A percentile compares a stretch with the other conserved stretches of the same genome.
These are phyloP conservation scores for Gobionotothen gibberifrons DNA, from an alignment of 2,797 vertebrate genomes.

Conservation along the genomic window DNA sequence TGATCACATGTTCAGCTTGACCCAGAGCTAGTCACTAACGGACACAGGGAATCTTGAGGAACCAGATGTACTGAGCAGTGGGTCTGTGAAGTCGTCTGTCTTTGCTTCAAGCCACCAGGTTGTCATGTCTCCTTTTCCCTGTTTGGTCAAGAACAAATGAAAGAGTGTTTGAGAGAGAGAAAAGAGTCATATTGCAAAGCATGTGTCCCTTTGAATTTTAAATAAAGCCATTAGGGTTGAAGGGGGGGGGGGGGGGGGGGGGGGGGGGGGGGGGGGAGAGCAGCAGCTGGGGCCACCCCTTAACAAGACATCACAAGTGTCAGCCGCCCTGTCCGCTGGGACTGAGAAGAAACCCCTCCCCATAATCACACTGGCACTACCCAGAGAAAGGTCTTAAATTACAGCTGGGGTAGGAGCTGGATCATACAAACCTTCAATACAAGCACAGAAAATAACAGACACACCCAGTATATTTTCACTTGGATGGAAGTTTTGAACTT, in stretches of 20 bases:
- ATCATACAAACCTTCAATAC: constrained; percentile 16
- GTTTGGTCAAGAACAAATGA: constrained; percentile 35
- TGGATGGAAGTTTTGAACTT: constrained; percentile 20
- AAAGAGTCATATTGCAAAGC: constrained; percentile 52
- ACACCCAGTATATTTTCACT: constrained; percentile 30
- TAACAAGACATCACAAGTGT: constrained; percentile 59
- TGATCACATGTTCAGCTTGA: background rate
- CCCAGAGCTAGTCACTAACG: constrained; percentile 67
- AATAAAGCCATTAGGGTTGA: constrained; percentile 72
- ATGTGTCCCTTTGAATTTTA: constrained; percentile 63
- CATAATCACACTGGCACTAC: constrained; percentile 42
- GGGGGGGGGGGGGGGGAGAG: constrained; percentile 35
- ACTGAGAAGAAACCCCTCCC: constrained; percentile 36
- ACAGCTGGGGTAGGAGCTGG: constrained; percentile 32
- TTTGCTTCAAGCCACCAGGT: constrained; percentile 86
- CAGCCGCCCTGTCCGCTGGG: constrained; percentile 36
- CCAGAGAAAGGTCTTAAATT: constrained; percentile 52
- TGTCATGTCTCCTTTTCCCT: constrained; percentile 87
- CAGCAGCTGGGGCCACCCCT: constrained; percentile 72
- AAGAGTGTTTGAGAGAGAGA: constrained; percentile 11
- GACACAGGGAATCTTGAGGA: constrained; percentile 66
- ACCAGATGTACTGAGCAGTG: constrained; percentile 53
- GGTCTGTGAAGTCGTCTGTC: constrained; percentile 52
- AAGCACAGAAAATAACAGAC: constrained; percentile 33
- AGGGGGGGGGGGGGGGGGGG: constrained; percentile 30